These are phyloP conservation scores for Antheraea mylitta DNA, from an alignment of 1,140 invertebrate species.

Conservation along the genomic window DNA sequence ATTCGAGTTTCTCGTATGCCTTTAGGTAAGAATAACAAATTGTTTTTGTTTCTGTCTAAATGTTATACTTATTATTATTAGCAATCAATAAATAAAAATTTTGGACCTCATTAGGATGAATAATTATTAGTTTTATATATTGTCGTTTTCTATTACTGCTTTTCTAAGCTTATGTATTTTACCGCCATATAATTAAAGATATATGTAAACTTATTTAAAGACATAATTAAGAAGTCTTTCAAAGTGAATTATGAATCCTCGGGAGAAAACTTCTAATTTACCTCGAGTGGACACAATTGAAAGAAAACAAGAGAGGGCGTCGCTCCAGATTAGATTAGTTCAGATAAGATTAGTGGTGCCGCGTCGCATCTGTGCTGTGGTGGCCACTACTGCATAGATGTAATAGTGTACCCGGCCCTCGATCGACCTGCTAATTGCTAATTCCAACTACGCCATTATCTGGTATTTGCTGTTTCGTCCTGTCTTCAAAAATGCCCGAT, in stretches of 20 bases:
- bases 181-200: neutral
- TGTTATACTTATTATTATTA: no score
- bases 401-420: slow-evolving; percentile 32
- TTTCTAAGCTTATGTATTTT: no score
- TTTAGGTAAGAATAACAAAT: no score
- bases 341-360: slow-evolving; percentile 69
- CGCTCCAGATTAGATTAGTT: slow-evolving; percentile 70
- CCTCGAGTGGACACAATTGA: slow-evolving; percentile 74
- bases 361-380: slow-evolving; percentile 35
- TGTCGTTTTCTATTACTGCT: no score
- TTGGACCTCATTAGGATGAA: no score
- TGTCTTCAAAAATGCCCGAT: neutral
- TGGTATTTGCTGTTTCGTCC: neutral
- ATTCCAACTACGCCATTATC: slow-evolving; percentile 25
- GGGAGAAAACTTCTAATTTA: slow-evolving; percentile 71
- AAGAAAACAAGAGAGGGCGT: slow-evolving; percentile 74
- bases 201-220: slow-evolving; percentile 7
- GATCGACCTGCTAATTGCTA: slow-evolving; percentile 58
- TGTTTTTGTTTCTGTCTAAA: no score
- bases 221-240: slow-evolving; percentile 37
- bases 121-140: no score
- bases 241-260: slow-evolving; percentile 51
- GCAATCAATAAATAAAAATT: no score
- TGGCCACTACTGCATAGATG: slow-evolving; percentile 12
- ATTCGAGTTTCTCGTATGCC: no score